Evolutionary conservation across 2,888 invertebrate genomes (phyloP), one percentile per base, ranked within the genome.

Genomic region (Spisula subtruncata): DNA sequence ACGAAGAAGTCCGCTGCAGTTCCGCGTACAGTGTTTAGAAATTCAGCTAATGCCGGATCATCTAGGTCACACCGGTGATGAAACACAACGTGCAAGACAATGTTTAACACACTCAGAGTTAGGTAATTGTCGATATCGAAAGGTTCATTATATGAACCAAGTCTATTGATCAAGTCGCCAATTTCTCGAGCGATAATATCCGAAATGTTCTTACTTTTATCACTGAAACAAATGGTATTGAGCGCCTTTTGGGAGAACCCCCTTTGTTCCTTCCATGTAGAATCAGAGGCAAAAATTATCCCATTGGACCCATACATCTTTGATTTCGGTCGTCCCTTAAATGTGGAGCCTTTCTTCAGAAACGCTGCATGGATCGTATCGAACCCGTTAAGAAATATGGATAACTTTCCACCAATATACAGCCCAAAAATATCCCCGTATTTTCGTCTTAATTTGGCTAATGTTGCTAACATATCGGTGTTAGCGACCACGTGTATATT

Each of bases 351-450:
- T 81, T 85, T 81, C 82, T 91, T 91, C 20, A 91, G n/a, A 18
- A 91, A 75, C 32, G 91, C 89, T 12, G 89, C 89, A 79, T 89
- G 82, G n/a, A 91, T 83, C 0, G 46, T 83, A 2, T 89, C 89
- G 56, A 81, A 85, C 8, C 91, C 91, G 56, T 91, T 91, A 10
- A 91, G 29, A 71, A 91, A 87, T 41, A 91, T 75, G 0, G 85
- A 86, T 20, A 91, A 54, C 48, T 91, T 89, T 2, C 51, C 85
- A 16, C 91, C 91, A 10, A 89, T 83, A 86, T 91, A 89, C 25
- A 91, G 32, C 6, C 54, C 88, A n/a, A 87, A 91, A 12, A 91
- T 56, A 48, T 91, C 87, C 18, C 91, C 91, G 48, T 91, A 91
- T 83, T 54, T 48, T 16, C 32, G 0, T 29, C 89, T 71, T 18